A percentile compares a stretch with the other conserved stretches of the same genome.
Conservation (phyloP, 2,888 invertebrate species). For the Noctua janthina region DNA sequence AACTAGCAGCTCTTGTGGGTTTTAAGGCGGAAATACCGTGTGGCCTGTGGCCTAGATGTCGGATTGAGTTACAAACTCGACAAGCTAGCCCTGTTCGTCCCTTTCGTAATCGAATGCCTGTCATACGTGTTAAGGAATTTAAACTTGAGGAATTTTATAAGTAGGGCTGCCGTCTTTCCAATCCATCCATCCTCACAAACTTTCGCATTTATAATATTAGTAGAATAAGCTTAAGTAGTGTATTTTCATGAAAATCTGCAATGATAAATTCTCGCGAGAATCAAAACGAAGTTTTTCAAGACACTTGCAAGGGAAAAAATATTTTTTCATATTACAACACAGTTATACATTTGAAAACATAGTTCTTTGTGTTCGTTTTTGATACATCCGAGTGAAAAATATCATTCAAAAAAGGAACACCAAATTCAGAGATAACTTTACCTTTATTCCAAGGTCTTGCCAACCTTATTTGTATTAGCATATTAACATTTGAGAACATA, state of each 20-base stretch:
- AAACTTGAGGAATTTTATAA: background rate
- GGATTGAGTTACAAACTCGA: conserved; percentile 1
- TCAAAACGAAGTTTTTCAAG: too few species aligned
- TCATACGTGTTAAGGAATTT: background rate
- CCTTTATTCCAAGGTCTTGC: background rate
- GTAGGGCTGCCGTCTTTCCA: background rate
- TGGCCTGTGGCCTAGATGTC: background rate
- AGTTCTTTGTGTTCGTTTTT: background rate
- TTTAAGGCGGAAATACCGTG: background rate
- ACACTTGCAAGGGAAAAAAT: too few species aligned
- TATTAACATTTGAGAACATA: conserved; percentile 39
- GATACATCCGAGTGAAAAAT: background rate
- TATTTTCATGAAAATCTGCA: too few species aligned
- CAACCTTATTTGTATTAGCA: conserved; percentile 35
- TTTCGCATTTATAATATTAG: too few species aligned
- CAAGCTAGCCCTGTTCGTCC: background rate
- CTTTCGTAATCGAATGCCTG: background rate
- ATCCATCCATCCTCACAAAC: too few species aligned
- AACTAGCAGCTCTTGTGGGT: background rate
- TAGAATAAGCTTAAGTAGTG: too few species aligned
- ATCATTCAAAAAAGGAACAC: background rate
- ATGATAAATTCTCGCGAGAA: too few species aligned
- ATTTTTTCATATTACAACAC: too few species aligned
- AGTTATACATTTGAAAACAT: too few species aligned
- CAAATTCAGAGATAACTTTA: conserved; percentile 1